phyloP scores from a whole-genome alignment of 2,888 invertebrate genomes.

The Agrotis exclamationis region DNA sequence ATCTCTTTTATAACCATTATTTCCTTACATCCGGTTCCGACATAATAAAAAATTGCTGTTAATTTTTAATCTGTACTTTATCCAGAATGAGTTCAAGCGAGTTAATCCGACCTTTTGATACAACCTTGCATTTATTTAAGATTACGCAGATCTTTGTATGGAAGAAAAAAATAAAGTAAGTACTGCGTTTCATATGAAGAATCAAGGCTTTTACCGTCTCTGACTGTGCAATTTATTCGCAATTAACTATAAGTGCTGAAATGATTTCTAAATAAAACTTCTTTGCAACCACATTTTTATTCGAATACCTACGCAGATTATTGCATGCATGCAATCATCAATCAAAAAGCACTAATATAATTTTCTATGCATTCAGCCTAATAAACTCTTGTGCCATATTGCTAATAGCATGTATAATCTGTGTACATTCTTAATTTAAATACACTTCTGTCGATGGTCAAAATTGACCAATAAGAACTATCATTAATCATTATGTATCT shows the following conservation, averaged over 20 bases:
- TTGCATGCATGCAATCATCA: slow-evolving; percentile 1
- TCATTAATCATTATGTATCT: slow-evolving; percentile 15
- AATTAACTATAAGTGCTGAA: slow-evolving; percentile 14
- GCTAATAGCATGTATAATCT: slow-evolving; percentile 7
- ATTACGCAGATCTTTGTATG: slow-evolving; percentile 40
- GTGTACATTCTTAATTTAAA: slow-evolving; percentile 23
- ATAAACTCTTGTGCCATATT: background rate
- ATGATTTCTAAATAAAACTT: slow-evolving; percentile 2
- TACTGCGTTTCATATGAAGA: slow-evolving; percentile 9
- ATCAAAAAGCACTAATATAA: slow-evolving; percentile 1
- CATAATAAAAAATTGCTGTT: slow-evolving; percentile 24
- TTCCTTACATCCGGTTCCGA: slow-evolving; percentile 63
- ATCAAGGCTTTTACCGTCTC: slow-evolving; percentile 48
- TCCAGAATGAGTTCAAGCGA: slow-evolving; percentile 52
- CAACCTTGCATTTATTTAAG: slow-evolving; percentile 69
- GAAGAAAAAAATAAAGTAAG: slow-evolving; percentile 13
- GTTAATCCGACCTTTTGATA: slow-evolving; percentile 64
- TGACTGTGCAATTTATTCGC: slow-evolving; percentile 16
- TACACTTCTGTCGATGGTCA: background rate
- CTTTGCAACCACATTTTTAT: slow-evolving; percentile 1
- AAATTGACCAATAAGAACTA: slow-evolving; percentile 14
- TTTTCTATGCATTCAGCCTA: background rate
- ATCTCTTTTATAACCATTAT: slow-evolving; percentile 33
- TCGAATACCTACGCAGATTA: slow-evolving; percentile 1
- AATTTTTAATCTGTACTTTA: slow-evolving; percentile 53